A percentile compares a stretch with the other conserved stretches of the same genome.
These are phyloP conservation scores for Trissolcus japonicus DNA, from an alignment of 2,888 invertebrate genomes.

Conservation along the genomic window DNA sequence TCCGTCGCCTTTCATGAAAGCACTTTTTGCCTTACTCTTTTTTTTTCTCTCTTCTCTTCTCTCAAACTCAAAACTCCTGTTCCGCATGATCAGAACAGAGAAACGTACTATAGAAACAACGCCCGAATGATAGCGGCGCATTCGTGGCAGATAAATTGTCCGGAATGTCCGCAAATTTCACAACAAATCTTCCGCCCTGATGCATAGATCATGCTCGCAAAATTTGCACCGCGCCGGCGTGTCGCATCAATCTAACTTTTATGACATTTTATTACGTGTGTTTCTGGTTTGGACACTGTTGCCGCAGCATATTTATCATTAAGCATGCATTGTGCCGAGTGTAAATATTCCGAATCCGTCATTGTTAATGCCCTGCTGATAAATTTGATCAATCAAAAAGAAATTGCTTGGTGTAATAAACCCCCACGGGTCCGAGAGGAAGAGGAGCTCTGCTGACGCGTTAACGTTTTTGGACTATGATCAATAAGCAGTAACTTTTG, in stretches of 20 bases:
- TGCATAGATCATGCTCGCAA: constrained; percentile 1
- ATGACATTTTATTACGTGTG: constrained; percentile 24
- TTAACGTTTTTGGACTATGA: constrained; percentile 11
- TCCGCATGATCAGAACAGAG: not conserved
- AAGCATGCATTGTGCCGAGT: constrained; percentile 12
- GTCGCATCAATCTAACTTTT: constrained; percentile 17
- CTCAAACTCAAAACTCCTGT: constrained; percentile 10
- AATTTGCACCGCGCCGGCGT: constrained; percentile 1
- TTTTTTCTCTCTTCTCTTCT: not conserved
- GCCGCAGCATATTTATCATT: constrained; percentile 32
- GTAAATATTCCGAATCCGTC: constrained; percentile 33
- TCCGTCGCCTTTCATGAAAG: constrained; percentile 72
- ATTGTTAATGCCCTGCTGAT: constrained; percentile 5
- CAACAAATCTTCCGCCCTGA: constrained; percentile 1
- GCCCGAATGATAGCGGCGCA: constrained; percentile 1
- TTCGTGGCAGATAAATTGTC: constrained; percentile 7
- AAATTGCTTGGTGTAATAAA: constrained; percentile 30
- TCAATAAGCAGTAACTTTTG: constrained; percentile 14
- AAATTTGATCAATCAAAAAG: constrained; percentile 40
- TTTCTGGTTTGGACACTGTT: constrained; percentile 4
- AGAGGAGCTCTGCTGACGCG: not conserved
- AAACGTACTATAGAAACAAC: not conserved
- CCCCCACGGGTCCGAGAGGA: not conserved
- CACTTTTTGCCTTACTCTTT: constrained; percentile 26
- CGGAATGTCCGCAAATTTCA: constrained; percentile 3